Conservation (phyloP, 2,113 vertebrate genomes). For the Pagrus major region DNA sequence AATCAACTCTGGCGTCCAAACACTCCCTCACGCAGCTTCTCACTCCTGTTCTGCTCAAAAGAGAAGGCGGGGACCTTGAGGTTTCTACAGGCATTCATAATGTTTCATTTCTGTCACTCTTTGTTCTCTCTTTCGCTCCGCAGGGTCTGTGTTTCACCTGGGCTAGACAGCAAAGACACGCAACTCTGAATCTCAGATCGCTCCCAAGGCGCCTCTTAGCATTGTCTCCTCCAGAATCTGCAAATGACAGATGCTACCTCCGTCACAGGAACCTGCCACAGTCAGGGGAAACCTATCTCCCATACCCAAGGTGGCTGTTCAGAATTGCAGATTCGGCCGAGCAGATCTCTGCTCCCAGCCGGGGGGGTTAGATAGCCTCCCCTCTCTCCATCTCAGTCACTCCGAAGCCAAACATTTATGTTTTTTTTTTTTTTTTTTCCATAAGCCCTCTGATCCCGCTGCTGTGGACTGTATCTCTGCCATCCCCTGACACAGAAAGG, state of each 20-base stretch:
- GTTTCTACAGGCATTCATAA: constrained; percentile 64
- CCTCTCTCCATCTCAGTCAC: constrained; percentile 39
- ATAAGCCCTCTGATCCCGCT: constrained; percentile 39
- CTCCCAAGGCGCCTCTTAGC: constrained; percentile 46
- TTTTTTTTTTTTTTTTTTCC: constrained; percentile 1
- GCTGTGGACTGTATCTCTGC: constrained; percentile 52
- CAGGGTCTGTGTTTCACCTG: constrained; percentile 58
- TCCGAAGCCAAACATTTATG: constrained; percentile 48
- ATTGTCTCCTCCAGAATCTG: constrained; percentile 68
- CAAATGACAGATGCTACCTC: constrained; percentile 60
- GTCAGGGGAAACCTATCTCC: constrained; percentile 64
- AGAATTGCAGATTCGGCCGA: constrained; percentile 67
- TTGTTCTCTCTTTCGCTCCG: constrained; percentile 50
- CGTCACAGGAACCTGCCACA: constrained; percentile 40
- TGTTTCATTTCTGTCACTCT: constrained; percentile 68
- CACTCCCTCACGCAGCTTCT: neutral
- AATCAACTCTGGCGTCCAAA: constrained; percentile 39
- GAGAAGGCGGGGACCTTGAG: constrained; percentile 39
- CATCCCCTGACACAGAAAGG: constrained; percentile 49
- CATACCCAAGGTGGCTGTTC: constrained; percentile 51
- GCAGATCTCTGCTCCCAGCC: constrained; percentile 33
- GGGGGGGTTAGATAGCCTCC: constrained; percentile 42
- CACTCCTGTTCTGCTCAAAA: constrained; percentile 18
- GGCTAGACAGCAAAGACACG: constrained; percentile 59
- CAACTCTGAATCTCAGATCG: constrained; percentile 53